Conservation (phyloP, 2,113 vertebrate genomes). For the Scartelaos histophorus region DNA sequence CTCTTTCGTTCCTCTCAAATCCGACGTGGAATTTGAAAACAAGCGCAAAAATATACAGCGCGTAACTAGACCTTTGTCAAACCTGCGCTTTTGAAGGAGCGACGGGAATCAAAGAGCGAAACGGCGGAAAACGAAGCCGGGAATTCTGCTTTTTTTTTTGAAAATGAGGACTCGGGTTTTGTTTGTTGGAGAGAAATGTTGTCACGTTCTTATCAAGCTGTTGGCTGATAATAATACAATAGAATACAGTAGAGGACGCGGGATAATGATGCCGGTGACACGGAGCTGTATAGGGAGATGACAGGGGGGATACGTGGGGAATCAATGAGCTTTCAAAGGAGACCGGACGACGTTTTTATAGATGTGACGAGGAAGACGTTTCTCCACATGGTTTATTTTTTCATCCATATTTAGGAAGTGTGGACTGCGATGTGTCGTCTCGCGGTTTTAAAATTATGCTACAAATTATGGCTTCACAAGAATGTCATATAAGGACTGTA, state of each 20-base stretch:
- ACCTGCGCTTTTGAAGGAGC: not conserved
- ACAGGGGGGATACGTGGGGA: not conserved
- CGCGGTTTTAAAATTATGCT: too few relatives aligned
- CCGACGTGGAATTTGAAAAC: not conserved
- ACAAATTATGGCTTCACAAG: too few relatives aligned
- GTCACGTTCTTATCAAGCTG: not conserved
- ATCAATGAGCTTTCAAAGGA: not conserved
- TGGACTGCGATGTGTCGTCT: not conserved
- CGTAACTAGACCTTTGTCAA: not conserved
- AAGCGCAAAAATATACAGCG: not conserved
- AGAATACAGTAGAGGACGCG: too few relatives aligned
- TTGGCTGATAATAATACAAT: not conserved
- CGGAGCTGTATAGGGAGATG: not conserved
- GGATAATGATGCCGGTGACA: not conserved
- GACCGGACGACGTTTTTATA: not conserved
- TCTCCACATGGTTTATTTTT: not conserved
- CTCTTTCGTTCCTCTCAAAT: not conserved
- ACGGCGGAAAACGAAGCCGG: not conserved
- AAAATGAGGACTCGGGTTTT: conserved; percentile 5
- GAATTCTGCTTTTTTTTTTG: not conserved
- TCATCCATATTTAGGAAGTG: not conserved
- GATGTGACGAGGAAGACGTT: not conserved
- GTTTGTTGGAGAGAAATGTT: not conserved
- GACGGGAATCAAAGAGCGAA: not conserved
- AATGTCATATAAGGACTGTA: too few relatives aligned